Evolutionary conservation across 2,113 vertebrate genomes (phyloP).

Genomic region (Tragelaphus imberbis): DNA sequence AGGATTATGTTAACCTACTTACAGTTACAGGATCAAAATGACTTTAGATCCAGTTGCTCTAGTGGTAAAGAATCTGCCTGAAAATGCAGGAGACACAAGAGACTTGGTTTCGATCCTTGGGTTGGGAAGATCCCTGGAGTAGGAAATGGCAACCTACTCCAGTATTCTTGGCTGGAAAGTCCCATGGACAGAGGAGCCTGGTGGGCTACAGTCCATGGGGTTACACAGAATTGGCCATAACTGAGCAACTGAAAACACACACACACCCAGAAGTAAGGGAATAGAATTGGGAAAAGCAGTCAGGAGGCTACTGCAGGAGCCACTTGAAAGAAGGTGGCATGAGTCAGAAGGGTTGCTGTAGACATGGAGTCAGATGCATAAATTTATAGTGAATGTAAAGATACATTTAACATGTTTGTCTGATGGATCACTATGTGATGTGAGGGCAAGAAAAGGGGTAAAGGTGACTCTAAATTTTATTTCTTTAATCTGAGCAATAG

Average conservation of each 20-base stretch:
- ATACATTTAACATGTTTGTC: background rate
- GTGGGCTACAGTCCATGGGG: background rate
- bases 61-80: background rate
- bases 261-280: background rate
- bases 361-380: background rate
- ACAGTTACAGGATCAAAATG: background rate
- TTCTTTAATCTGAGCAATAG: background rate
- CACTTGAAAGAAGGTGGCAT: background rate
- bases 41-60: background rate
- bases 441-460: background rate
- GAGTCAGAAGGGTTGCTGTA: background rate
- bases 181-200: background rate
- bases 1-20: background rate
- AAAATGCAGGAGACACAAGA: background rate
- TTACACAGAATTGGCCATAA: background rate
- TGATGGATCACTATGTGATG: background rate
- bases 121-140: background rate
- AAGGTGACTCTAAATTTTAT: background rate
- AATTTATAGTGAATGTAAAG: background rate
- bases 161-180: background rate
- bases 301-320: background rate
- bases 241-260: background rate
- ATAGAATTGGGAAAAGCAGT: background rate
- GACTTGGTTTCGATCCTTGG: background rate
- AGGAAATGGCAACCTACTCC: background rate